Conservation (phyloP, 2,113 vertebrate genomes). For the Hyaena hyaena region DNA sequence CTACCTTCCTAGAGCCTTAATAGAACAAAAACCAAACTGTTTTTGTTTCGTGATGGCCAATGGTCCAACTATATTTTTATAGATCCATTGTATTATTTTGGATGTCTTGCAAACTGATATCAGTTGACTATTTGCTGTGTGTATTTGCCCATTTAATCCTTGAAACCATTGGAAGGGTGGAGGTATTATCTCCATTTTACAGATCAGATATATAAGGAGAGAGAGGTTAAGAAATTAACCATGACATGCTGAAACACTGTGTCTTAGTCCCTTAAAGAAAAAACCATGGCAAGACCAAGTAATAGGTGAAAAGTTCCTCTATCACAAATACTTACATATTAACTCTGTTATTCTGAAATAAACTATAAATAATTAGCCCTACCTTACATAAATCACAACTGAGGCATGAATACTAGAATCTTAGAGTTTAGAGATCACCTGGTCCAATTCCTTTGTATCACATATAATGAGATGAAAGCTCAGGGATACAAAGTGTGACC, state of each 20-base stretch:
- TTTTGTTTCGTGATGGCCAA: not conserved
- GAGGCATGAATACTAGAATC: not conserved
- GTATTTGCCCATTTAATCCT: not conserved
- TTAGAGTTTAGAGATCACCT: not conserved
- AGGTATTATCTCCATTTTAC: not conserved
- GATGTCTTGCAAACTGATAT: not conserved
- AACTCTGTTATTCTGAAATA: not conserved
- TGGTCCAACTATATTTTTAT: not conserved
- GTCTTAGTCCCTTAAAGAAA: not conserved
- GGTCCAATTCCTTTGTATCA: not conserved
- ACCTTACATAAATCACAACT: not conserved
- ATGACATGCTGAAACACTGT: not conserved
- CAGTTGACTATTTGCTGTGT: not conserved
- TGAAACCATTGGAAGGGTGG: not conserved
- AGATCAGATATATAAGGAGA: not conserved
- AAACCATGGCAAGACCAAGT: not conserved
- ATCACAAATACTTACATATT: not conserved
- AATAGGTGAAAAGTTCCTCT: not conserved
- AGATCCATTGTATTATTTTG: not conserved
- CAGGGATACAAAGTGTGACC: not conserved
- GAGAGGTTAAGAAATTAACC: not conserved
- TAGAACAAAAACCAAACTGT: not conserved
- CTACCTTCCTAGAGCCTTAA: not conserved
- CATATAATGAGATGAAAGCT: not conserved
- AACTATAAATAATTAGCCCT: not conserved